A percentile compares a stretch with the other conserved stretches of the same genome.
phyloP scores from a whole-genome alignment of 2,888 invertebrate species.

The Nephrocerus scutellatus region DNA sequence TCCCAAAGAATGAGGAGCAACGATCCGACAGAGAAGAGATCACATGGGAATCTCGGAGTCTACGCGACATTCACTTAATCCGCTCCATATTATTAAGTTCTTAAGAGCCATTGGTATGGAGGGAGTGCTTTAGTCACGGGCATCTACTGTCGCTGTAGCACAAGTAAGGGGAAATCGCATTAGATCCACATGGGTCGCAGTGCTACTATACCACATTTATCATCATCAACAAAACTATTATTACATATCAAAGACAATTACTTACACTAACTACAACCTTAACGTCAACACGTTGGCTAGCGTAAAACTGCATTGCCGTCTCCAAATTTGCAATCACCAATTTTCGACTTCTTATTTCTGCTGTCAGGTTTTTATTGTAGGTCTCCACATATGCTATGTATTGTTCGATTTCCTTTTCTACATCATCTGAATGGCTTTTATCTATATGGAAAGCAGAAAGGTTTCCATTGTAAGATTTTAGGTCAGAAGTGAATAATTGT shows the following conservation, averaged over 20 bases:
- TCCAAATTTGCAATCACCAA: conserved; percentile 70
- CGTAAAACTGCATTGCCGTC: conserved; percentile 79
- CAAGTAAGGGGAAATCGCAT: no score
- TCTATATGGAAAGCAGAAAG: conserved; percentile 51
- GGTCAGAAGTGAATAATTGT: not conserved
- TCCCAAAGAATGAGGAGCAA: no score
- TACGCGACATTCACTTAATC: no score
- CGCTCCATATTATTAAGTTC: no score
- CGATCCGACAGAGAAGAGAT: no score
- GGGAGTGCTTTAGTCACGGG: no score
- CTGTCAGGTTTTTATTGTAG: conserved; percentile 71
- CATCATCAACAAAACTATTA: no score
- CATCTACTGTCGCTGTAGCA: no score
- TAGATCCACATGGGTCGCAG: no score
- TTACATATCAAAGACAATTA: conserved; percentile 28
- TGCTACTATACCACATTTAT: not conserved
- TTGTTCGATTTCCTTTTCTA: conserved; percentile 78
- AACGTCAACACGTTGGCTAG: conserved; percentile 86
- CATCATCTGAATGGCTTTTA: conserved; percentile 76
- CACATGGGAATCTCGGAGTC: no score
- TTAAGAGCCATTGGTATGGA: no score
- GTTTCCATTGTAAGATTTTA: not conserved
- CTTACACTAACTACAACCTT: conserved; percentile 92
- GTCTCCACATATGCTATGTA: conserved; percentile 71
- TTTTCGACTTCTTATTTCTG: conserved; percentile 75